Base-by-base conservation (phyloP, 2,113 vertebrate genomes). In the Saguinus imperator region DNA sequence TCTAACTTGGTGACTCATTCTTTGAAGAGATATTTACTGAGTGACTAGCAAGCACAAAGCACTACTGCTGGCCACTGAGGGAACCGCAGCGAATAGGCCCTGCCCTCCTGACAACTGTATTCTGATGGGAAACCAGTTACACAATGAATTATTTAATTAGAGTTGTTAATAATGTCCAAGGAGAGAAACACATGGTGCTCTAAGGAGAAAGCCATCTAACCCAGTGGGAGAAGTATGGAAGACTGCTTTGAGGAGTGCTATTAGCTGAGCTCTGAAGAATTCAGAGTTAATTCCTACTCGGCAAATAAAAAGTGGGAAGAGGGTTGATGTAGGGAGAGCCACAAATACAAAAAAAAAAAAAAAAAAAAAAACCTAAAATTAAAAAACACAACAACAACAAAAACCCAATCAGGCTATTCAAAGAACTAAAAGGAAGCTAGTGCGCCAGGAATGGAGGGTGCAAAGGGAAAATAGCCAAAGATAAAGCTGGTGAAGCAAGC, bases 281-380 rank as follows among this genome's bases (percentile, higher is more conserved):
- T 77, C 4, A 35, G 45, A 86, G 11, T 77, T 25, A 70, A 88
- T 50, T 88, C 52, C 68, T 37, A 64, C 18, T 29, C 58, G 18
- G 21, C 75, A 93, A 88, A 68, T 68, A 18, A 58, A 61, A 82
- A n/a, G 43, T n/a, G 8, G 29, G 43, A 95, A 87, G 10, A 20
- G 5, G 10, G 27, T 57, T 18, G 9, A 18, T 23, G 14, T 40
- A 64, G 3, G 20, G 61, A 68, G 3, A 91, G 29, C 5, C 45
- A 55, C 66, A 94, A 75, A 83, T 17, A 32, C 40, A 85, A 92
- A 90, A 58, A 73, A 66, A 87, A 89, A 58, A 73, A 66, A 87
- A 89, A 48, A 37, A 81, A 72, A 58, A 94, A 40, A 40, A 40
- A 40, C 37, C 13, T 50, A 50, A 32, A 16, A 58, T 61, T 90